phyloP scores from a whole-genome alignment of 2,888 invertebrate species.

The Cremastobaeus sp. region DNA sequence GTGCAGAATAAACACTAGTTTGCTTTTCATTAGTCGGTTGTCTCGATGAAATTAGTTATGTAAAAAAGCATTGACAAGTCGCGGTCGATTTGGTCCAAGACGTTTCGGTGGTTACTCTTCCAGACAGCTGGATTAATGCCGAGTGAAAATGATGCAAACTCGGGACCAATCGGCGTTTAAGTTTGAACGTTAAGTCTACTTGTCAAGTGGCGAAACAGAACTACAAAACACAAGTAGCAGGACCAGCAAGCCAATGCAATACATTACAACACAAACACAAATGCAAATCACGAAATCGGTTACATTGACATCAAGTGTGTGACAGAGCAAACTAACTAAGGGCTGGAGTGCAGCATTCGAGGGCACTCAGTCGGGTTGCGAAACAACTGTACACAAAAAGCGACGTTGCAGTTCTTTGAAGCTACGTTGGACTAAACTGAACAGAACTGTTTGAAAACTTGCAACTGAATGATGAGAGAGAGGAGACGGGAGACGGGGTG shows the following conservation, averaged over 20 bases:
- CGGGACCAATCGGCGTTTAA: too few species aligned
- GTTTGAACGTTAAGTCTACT: too few species aligned
- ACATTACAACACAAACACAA: conserved; percentile 11
- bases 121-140: too few species aligned
- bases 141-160: too few species aligned
- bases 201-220: conserved; percentile 12
- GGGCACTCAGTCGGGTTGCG: neutral
- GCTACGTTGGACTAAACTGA: neutral
- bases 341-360: neutral
- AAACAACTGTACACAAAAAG: conserved; percentile 13
- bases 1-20: too few species aligned
- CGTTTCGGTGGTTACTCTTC: too few species aligned
- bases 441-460: neutral
- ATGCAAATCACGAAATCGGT: neutral
- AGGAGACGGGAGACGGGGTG: conserved; percentile 1
- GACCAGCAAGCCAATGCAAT: conserved; percentile 26
- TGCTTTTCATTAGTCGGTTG: too few species aligned
- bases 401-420: conserved; percentile 12
- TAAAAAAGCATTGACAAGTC: too few species aligned
- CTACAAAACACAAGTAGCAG: conserved; percentile 32
- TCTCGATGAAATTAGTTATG: too few species aligned
- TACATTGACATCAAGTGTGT: neutral
- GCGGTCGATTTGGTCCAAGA: too few species aligned
- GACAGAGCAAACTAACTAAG: conserved; percentile 10
- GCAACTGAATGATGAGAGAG: neutral